Base-by-base conservation (phyloP, 2,797 vertebrate species). In the Erpetoichthys calabaricus region DNA sequence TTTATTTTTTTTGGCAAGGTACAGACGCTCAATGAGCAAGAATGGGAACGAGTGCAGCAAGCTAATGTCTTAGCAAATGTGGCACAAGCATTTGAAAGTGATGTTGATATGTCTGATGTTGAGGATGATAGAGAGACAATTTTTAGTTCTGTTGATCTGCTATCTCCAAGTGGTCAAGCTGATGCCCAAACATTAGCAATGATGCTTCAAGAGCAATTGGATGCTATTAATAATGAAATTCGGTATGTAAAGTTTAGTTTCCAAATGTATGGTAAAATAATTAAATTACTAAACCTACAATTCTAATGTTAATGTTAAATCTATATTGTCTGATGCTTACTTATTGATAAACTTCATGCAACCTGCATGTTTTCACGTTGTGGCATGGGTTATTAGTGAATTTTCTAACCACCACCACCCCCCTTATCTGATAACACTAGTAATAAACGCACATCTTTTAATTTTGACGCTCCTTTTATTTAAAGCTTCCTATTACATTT, bases 201-300 rank as follows among this genome's bases (percentile, higher is more conserved):
- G 45, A 98, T 99, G 96, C 86, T 99, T 65, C 96, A 99, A 73
- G 96, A 99, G 50, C 96, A 99, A 77, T 75, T 98, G 64, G 96
- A 98, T 2, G 93, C 96, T 3, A 98, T 98, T 79, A 98, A 99
- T 82, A 97, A 95, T 52, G 96, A 99, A 77, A 99, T 99, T 61
- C 87, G 96, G 96, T 92, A 65, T 0, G 42, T 43, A 7, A 25
- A 25, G 25, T 25, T 1, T 25, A 45, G 0, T 0, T 42, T 1
- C 45, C 6, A 3, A 3, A 5, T 45, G 2, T 3, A 2, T 3
- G 3, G 5, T 10, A 50, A 50, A 7, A 3, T 47, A 45, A n/a
- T n/a, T n/a, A 25, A 25, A 25, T 25, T 25, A 2, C 25, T 25
- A 25, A 25, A 25, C 25, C 25, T 25, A 25, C 25, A 25, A 25